Conservation (phyloP, 2,888 invertebrate species). For the Athalia rosae region DNA sequence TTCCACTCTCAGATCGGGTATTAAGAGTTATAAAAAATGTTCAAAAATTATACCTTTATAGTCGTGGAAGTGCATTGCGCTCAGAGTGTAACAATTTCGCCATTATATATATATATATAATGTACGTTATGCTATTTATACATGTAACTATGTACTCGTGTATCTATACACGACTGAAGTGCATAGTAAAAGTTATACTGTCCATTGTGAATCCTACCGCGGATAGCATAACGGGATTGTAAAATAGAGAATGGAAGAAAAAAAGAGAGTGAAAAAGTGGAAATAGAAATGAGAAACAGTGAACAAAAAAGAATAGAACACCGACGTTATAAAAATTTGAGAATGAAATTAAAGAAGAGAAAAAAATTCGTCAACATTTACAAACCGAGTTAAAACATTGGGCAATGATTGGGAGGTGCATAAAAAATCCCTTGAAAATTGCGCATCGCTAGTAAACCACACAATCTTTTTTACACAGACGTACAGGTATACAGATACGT, state of each 20-base stretch:
- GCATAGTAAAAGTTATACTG: constrained; percentile 35
- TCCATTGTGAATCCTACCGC: constrained; percentile 34
- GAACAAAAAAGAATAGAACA: neutral
- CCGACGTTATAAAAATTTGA: neutral
- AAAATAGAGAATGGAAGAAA: neutral
- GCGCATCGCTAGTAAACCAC: too few relatives aligned
- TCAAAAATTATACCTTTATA: too few relatives aligned
- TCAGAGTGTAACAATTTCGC: too few relatives aligned
- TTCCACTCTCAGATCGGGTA: too few relatives aligned
- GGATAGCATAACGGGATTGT: neutral
- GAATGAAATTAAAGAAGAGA: too few relatives aligned
- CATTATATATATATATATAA: too few relatives aligned
- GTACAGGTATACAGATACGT: too few relatives aligned
- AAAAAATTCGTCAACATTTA: neutral
- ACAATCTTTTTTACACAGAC: too few relatives aligned
- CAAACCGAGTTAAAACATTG: neutral
- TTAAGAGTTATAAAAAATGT: too few relatives aligned
- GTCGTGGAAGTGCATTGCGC: too few relatives aligned
- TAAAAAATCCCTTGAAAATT: neutral
- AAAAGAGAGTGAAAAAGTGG: neutral
- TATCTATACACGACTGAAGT: neutral
- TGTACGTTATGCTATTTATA: too few relatives aligned
- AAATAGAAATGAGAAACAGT: neutral
- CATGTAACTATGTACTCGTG: too few relatives aligned
- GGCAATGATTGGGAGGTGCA: neutral